Evolutionary conservation across 2,113 vertebrate species (phyloP), one percentile per base, ranked within the genome.

Genomic region (Rhabdornis inornatus): DNA sequence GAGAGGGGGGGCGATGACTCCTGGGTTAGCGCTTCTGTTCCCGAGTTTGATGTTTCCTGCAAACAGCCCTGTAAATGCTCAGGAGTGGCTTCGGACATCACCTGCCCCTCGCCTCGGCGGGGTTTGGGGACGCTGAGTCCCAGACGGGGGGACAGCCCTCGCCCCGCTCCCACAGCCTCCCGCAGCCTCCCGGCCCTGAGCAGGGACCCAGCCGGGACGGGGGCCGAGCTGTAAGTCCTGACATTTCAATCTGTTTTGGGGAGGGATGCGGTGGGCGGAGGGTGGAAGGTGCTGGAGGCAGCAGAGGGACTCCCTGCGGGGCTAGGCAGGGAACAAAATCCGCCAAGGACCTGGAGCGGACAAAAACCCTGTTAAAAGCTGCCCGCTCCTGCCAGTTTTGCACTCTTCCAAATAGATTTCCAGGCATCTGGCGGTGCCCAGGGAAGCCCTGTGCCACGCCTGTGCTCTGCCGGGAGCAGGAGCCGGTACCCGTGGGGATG

Each of bases 1-100:
- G 33, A 42, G 37, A 6, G 87, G 35, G 40, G 66, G 76, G 61
- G 71, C 50, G 65, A 82, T 66, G 85, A 83, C 90, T 95, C 83
- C 76, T 70, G 77, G 70, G 80, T 71, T 94, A 56, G 85, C 13
- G 57, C 88, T 95, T 95, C 93, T 94, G 90, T 95, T 91, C 40
- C 45, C 6, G 72, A 95, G 90, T 95, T 95, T 79, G 88, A 95
- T 76, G 94, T 92, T 96, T 88, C 83, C 94, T 88, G 87, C 94
- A 91, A 96, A 91, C 93, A 95, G 22, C 40, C 71, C 53, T 33
- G 89, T 93, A 69, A 88, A 94, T 78, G 84, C 83, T 91, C 49
- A 12, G 77, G 52, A 95, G 70, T 70, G 7, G 68, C 79, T 83
- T 17, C 55, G 72, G 76, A n/a, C 42, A 66, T 22, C 53, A 47